These are phyloP conservation scores for Ctenopoma kingsleyae DNA, from an alignment of 2,797 vertebrate genomes.

Conservation along the genomic window DNA sequence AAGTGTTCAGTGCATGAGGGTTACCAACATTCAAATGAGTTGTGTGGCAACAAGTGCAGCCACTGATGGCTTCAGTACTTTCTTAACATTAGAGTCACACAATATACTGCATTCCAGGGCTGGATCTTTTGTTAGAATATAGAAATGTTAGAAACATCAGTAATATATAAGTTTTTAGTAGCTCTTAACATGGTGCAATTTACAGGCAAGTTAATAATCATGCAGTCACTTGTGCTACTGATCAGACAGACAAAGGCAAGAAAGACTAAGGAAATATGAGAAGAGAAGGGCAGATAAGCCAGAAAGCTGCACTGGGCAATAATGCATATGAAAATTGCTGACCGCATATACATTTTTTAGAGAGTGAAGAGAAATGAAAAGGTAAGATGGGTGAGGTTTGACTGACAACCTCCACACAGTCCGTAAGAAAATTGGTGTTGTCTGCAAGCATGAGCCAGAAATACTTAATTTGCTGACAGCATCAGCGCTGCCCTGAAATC, in stretches of 20 bases:
- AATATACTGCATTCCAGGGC: too few relatives aligned
- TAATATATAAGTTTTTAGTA: neutral
- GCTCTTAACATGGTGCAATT: too few relatives aligned
- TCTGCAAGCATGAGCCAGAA: conserved; percentile 32
- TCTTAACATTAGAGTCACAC: too few relatives aligned
- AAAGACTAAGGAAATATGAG: neutral
- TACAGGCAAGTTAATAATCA: neutral
- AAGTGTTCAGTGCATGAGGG: too few relatives aligned
- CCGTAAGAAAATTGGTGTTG: conserved; percentile 30
- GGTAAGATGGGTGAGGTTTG: conserved; percentile 22
- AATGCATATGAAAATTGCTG: conserved; percentile 38
- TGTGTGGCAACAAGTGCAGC: too few relatives aligned
- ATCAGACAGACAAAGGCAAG: neutral
- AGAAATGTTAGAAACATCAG: too few relatives aligned
- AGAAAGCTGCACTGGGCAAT: conserved; percentile 9
- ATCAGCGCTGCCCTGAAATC: conserved; percentile 19
- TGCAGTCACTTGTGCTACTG: neutral
- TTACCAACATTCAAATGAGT: too few relatives aligned
- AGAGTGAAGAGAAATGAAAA: conserved; percentile 17
- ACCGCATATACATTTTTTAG: conserved; percentile 34
- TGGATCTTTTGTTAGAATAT: too few relatives aligned
- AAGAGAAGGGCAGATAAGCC: conserved; percentile 1
- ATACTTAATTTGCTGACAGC: conserved; percentile 50
- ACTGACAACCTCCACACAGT: conserved; percentile 16
- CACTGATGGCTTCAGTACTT: too few relatives aligned